phyloP scores from a whole-genome alignment of 2,888 invertebrate genomes.

The Xylophagus ater region DNA sequence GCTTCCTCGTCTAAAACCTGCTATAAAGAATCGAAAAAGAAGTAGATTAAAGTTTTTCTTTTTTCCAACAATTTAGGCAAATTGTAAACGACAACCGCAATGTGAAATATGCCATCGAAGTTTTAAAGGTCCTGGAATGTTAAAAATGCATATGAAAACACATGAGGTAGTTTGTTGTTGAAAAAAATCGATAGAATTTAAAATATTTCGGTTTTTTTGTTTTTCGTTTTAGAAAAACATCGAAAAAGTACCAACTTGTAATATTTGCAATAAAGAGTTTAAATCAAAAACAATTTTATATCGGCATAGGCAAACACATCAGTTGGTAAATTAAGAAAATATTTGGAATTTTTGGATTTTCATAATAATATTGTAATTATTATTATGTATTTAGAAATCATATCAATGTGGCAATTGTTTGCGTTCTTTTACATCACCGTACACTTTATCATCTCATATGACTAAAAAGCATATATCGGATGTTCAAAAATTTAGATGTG shows the following conservation, averaged over 20 bases:
- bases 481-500: conserved; percentile 40
- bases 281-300: conserved; percentile 49
- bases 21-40: too few relatives aligned
- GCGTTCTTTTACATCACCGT: conserved; percentile 33
- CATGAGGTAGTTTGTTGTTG: conserved; percentile 37
- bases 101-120: conserved; percentile 49
- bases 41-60: too few relatives aligned
- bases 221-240: conserved; percentile 36
- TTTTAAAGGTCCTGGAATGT: conserved; percentile 55
- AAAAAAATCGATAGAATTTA: too few relatives aligned
- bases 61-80: too few relatives aligned
- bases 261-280: conserved; percentile 49
- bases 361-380: not conserved
- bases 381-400: conserved; percentile 20
- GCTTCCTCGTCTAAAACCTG: too few relatives aligned
- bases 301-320: conserved; percentile 51
- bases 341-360: conserved; percentile 5
- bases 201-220: not conserved
- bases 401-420: conserved; percentile 39
- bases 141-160: conserved; percentile 55
- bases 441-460: conserved; percentile 32
- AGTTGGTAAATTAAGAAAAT: conserved; percentile 31
- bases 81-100: conserved; percentile 53
- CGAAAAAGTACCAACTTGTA: conserved; percentile 48
- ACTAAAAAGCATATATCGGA: conserved; percentile 34